phyloP scores from a whole-genome alignment of 2,888 invertebrate species.

The Spialia ferax region DNA sequence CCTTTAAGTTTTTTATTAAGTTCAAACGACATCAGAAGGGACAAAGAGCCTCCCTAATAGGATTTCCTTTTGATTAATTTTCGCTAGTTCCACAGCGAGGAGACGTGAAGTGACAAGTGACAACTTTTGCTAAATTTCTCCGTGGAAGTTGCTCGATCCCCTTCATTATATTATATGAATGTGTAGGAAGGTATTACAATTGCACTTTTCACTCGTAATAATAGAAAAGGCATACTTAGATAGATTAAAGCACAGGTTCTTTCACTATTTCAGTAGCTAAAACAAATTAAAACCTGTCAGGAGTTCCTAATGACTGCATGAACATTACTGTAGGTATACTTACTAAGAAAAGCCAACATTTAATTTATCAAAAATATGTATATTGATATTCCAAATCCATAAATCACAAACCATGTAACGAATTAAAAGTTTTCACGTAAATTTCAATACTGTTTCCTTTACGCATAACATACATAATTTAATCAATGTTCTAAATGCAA shows the following conservation, averaged over 20 bases:
- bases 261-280: too few relatives aligned
- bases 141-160: conserved; percentile 12
- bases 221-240: too few relatives aligned
- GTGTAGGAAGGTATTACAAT: not conserved
- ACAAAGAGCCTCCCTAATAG: conserved; percentile 31
- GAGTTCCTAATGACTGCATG: too few relatives aligned
- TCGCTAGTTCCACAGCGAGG: conserved; percentile 21
- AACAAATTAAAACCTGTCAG: too few relatives aligned
- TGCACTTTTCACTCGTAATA: too few relatives aligned
- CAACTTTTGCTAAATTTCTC: conserved; percentile 30
- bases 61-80: conserved; percentile 34
- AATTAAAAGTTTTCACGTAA: not conserved
- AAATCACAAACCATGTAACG: not conserved
- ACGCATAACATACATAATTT: not conserved
- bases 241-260: too few relatives aligned
- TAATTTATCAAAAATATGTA: too few relatives aligned
- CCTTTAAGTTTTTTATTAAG: conserved; percentile 22
- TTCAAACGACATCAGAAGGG: conserved; percentile 22
- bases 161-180: conserved; percentile 9
- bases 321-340: too few relatives aligned
- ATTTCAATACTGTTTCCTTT: not conserved
- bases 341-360: too few relatives aligned
- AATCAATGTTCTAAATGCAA: conserved; percentile 28
- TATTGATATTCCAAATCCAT: too few relatives aligned
- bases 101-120: conserved; percentile 33